Conservation (phyloP, 2,888 invertebrate genomes). For the Tenodera sinensis region DNA sequence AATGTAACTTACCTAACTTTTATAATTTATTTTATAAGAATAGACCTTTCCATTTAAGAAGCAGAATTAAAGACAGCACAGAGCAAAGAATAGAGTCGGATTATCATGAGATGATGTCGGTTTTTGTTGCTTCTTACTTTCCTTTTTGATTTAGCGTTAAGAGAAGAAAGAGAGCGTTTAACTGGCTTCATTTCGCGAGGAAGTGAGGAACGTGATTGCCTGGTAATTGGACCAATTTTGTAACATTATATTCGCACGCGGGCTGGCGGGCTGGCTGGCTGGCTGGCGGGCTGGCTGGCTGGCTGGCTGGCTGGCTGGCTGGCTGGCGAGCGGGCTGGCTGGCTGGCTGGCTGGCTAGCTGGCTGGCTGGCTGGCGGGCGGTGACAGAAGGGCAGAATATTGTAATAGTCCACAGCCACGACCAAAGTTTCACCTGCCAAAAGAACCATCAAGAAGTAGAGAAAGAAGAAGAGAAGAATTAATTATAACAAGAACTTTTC, state of each 20-base stretch:
- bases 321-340: no score
- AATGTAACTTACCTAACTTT: no score
- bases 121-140: neutral
- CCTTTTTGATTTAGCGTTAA: neutral
- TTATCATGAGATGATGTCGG: neutral
- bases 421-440: neutral
- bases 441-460: neutral
- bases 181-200: neutral
- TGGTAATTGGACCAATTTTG: neutral
- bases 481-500: neutral
- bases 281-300: no score
- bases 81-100: no score
- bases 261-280: no score
- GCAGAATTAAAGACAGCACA: no score
- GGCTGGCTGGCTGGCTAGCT: no score
- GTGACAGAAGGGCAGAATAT: neutral
- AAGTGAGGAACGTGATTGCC: neutral
- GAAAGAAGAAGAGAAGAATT: neutral
- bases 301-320: no score
- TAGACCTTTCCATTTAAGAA: no score
- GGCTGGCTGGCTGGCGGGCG: no score
- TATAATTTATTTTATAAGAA: no score
- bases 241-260: neutral
- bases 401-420: neutral
- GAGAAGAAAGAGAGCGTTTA: neutral